Conservation (phyloP, 2,113 vertebrate genomes). For the Sterna hirundo region DNA sequence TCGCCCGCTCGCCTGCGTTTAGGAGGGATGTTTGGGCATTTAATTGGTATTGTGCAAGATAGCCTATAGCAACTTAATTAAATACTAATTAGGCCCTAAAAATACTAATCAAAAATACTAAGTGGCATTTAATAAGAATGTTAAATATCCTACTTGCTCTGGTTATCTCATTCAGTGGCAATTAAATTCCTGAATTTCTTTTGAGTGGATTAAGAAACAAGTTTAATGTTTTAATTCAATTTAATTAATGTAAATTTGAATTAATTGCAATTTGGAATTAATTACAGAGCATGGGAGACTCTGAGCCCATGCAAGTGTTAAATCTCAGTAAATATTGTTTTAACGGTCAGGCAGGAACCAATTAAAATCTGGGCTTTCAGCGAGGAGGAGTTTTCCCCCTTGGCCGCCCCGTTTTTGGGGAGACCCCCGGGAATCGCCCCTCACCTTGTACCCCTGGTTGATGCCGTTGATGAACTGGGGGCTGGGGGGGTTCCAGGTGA, state of each 20-base stretch:
- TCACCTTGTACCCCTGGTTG: conserved; percentile 99
- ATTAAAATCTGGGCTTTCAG: not conserved
- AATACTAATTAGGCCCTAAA: conserved; percentile 80
- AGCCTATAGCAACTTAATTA: conserved; percentile 82
- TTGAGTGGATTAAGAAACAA: conserved; percentile 76
- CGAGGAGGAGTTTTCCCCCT: not conserved
- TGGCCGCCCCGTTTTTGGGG: rapidly evolving
- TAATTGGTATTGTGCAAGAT: conserved; percentile 69
- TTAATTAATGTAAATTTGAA: conserved; percentile 80
- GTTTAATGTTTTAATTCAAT: conserved; percentile 80
- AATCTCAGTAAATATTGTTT: conserved; percentile 67
- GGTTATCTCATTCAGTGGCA: conserved; percentile 78
- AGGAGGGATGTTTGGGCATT: conserved; percentile 67
- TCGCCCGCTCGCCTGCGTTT: conserved; percentile 30
- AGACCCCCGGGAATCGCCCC: rapidly evolving
- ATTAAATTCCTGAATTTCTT: conserved; percentile 76
- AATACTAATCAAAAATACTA: conserved; percentile 84
- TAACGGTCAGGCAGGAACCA: not conserved
- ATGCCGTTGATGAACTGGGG: conserved; percentile 99
- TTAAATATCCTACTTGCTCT: conserved; percentile 73
- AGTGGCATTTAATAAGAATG: conserved; percentile 82
- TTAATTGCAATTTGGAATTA: conserved; percentile 78
- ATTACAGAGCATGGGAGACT: conserved; percentile 59
- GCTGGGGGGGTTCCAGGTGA: conserved; percentile 95
- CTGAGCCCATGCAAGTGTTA: conserved; percentile 61